Evolutionary conservation across 2,113 vertebrate species (phyloP).

Genomic region (Galemys pyrenaicus): DNA sequence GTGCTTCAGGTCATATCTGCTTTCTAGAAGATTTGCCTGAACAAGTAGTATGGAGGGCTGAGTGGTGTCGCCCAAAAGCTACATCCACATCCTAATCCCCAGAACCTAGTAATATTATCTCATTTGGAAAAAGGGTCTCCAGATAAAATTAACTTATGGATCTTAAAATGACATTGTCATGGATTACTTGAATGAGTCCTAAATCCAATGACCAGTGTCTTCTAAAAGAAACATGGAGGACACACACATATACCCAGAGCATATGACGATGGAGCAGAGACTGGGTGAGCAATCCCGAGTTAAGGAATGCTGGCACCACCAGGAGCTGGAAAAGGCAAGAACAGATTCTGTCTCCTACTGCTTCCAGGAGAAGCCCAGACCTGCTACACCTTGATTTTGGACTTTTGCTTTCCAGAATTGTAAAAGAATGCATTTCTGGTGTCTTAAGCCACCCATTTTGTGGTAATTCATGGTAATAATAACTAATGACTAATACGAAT

Average conservation of each 20-base stretch:
- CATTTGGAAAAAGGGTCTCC: neutral
- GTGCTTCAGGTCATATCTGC: neutral
- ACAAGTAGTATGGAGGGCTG: neutral
- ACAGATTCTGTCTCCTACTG: fast-evolving
- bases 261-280: neutral
- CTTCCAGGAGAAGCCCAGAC: neutral
- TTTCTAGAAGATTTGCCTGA: neutral
- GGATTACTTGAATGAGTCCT: neutral
- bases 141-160: neutral
- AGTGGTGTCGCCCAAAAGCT: too few species aligned
- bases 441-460: neutral
- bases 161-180: neutral
- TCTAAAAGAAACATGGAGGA: neutral
- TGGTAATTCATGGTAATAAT: neutral
- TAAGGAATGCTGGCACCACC: neutral
- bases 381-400: too few species aligned
- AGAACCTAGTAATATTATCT: neutral
- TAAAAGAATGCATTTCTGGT: too few species aligned
- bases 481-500: neutral
- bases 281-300: neutral
- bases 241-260: neutral
- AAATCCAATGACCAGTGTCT: neutral
- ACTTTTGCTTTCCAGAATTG: too few species aligned
- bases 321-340: neutral
- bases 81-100: neutral